Conservation (phyloP, 2,113 vertebrate genomes). For the Cebidichthys violaceus region DNA sequence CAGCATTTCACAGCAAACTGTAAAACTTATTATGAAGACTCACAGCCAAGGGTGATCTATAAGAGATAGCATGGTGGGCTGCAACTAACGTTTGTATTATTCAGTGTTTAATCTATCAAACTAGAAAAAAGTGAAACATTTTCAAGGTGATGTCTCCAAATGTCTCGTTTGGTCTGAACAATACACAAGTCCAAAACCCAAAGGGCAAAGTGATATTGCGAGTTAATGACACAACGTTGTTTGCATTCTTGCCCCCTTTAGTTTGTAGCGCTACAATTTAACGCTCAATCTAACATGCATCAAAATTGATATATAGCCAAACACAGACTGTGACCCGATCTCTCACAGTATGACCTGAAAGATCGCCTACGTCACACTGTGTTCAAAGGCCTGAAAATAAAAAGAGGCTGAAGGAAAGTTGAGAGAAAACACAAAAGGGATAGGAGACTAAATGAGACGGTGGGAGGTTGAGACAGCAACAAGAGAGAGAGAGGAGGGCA, state of each 20-base stretch:
- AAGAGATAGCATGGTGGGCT: too few relatives aligned
- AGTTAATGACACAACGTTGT: too few relatives aligned
- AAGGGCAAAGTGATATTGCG: neutral
- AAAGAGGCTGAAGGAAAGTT: neutral
- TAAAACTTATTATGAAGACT: neutral
- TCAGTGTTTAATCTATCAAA: neutral
- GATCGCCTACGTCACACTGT: neutral
- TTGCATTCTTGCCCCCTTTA: neutral
- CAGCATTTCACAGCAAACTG: neutral
- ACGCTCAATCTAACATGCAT: neutral
- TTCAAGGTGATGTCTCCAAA: neutral
- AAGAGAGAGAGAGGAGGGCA: neutral
- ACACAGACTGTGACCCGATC: neutral
- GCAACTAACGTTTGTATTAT: too few relatives aligned
- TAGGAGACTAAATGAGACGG: neutral
- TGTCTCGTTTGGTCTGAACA: neutral
- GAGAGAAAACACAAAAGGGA: neutral
- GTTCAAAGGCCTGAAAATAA: neutral
- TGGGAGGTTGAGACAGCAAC: neutral
- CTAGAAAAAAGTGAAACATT: neutral
- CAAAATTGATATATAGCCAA: neutral
- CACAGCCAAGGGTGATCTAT: neutral
- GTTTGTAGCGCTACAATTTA: neutral
- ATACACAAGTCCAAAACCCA: neutral
- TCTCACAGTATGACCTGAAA: neutral